Evolutionary conservation across 92 coral and sea anemone genomes (phyloP), one percentile per base, ranked within the genome.

Genomic region (Porites evermanni): DNA sequence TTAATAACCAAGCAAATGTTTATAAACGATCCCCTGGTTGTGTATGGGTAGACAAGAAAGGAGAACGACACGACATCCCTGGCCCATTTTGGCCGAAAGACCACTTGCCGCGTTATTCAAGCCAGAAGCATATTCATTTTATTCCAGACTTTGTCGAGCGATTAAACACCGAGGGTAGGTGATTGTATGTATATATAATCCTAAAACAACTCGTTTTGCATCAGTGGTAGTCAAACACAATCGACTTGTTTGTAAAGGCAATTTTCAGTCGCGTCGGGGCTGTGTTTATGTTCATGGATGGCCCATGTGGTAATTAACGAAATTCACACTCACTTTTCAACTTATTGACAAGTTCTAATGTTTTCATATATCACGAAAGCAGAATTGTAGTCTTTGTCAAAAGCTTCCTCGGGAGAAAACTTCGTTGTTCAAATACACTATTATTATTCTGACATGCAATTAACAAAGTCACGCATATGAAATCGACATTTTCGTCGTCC

Each of bases 81-180:
- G 99, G 99, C 26, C 99, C 99, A 5, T 97, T 78, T 79, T 97
- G 98, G 94, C 99, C 99, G 0, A 91, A 92, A 11, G 99, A 94
- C 32, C 98, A 96, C 69, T 77, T 93, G 66, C 99, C 99, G 29
- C 89, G 89, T 19, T 89, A 76, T 64, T 86, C 99, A 4, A 72
- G 71, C 54, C 99, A 95, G 79, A 88, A 73, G 13, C 98, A 95
- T 72, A 54, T 97, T 19, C 75, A 84, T 32, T 80, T 79, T 32
- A 89, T 89, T 53, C 99, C 99, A 3, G 85, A 75, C 51, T 93
- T 86, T 60, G 81, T 94, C 8, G 99, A 97, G 79, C 91, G 94
- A 21, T 72, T 97, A 38, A 93, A 97, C 58, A 81, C 90, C 14
- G 87, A 95, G 72, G 99, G 99, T 97, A 86, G 50, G 95, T 64